Percentiles rank a stretch among this genome's conserved stretches.
Evolutionary conservation across 2,113 vertebrate species (phyloP).

Genomic region (Callionymus lyra): DNA sequence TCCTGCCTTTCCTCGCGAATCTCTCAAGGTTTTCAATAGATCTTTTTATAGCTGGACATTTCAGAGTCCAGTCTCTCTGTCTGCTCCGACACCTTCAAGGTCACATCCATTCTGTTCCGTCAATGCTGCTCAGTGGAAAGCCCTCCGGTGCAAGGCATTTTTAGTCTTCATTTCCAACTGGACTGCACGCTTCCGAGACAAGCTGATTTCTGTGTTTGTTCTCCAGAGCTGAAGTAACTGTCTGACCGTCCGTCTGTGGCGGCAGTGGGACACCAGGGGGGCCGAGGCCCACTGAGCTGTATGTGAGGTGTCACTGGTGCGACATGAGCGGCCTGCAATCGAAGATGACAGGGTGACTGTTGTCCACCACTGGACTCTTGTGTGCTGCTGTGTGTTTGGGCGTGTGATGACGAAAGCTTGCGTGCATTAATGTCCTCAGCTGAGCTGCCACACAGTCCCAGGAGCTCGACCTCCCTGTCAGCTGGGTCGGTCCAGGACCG

Average conservation of each 20-base stretch:
- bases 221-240: conserved; percentile 65
- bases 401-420: conserved; percentile 19
- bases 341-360: conserved; percentile 68
- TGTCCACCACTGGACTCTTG: conserved; percentile 50
- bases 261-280: conserved; percentile 57
- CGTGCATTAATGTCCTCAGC: conserved; percentile 56
- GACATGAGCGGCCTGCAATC: conserved; percentile 58
- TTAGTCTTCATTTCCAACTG: conserved; percentile 13
- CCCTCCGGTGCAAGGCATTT: conserved; percentile 8
- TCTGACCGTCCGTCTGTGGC: conserved; percentile 49
- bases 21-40: no score
- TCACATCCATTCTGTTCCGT: conserved; percentile 7
- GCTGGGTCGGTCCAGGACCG: conserved; percentile 41
- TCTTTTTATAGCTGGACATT: no score
- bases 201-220: conserved; percentile 59
- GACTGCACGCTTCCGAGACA: conserved; percentile 28
- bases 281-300: conserved; percentile 39
- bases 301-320: conserved; percentile 61
- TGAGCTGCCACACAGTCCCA: conserved; percentile 36
- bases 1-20: no score
- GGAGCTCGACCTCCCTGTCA: conserved; percentile 45
- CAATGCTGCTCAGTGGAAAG: conserved; percentile 7
- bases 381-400: conserved; percentile 21
- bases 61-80: not conserved
- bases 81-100: conserved; percentile 3